These are phyloP conservation scores for Henricia sp. DNA, from an alignment of 53 echinoderm and acorn worm genomes.

Conservation along the genomic window DNA sequence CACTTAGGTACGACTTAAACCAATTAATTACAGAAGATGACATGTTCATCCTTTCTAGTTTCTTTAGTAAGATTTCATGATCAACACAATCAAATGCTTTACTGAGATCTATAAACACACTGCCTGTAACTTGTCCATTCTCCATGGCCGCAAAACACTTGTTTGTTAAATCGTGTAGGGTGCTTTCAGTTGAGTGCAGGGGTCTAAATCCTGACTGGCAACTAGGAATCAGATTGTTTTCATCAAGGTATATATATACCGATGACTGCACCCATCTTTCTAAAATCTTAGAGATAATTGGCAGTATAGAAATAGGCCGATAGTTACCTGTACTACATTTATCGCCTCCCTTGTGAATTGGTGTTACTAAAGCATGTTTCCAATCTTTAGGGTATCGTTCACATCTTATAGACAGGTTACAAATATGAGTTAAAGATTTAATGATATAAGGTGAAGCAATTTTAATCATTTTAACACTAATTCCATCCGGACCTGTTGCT, in stretches of 20 bases:
- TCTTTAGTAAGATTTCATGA: constrained; percentile 18
- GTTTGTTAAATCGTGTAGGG: constrained; percentile 17
- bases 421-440: constrained; percentile 4
- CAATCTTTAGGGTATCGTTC: constrained; percentile 17
- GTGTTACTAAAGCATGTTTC: constrained; percentile 26
- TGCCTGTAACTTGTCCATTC: constrained; percentile 34
- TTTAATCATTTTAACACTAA: neutral
- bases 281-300: constrained; percentile 34
- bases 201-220: constrained; percentile 24
- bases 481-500: constrained; percentile 2
- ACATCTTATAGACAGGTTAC: constrained; percentile 24
- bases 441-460: neutral
- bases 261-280: constrained; percentile 34
- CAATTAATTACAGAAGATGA: constrained; percentile 20
- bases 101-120: constrained; percentile 31
- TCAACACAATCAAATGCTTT: constrained; percentile 42
- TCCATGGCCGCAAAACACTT: constrained; percentile 25
- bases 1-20: constrained; percentile 34
- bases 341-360: constrained; percentile 15
- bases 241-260: neutral
- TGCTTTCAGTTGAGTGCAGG: constrained; percentile 21
- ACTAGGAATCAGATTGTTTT: constrained; percentile 21
- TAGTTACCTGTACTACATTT: constrained; percentile 4
- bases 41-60: constrained; percentile 8
- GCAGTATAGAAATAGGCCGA: constrained; percentile 2